phyloP scores from a whole-genome alignment of 2,797 vertebrate genomes.

The Carduelis carduelis region DNA sequence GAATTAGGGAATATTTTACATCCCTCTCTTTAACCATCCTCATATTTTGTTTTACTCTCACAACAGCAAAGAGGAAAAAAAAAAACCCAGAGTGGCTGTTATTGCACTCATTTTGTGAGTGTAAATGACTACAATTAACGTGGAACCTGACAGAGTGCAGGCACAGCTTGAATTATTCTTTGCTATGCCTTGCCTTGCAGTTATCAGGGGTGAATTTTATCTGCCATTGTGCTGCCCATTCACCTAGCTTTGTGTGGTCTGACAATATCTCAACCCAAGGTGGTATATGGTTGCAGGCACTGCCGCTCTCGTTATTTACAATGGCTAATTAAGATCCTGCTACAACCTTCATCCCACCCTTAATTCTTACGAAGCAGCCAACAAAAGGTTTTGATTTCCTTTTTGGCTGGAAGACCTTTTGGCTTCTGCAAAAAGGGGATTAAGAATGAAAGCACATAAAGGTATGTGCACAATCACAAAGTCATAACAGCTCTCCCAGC shows the following conservation, averaged over 20 bases:
- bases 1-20: not conserved
- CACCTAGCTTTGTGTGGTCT: conserved; percentile 74
- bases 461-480: conserved; percentile 73
- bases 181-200: not conserved
- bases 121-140: conserved; percentile 17
- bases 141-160: not conserved
- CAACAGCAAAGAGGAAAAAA: not conserved
- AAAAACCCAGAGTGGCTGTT: not conserved
- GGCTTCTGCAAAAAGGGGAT: conserved; percentile 74
- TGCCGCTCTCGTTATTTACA: conserved; percentile 72
- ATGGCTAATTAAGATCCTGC: conserved; percentile 76
- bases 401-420: conserved; percentile 76
- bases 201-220: conserved; percentile 48
- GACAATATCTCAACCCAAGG: conserved; percentile 72
- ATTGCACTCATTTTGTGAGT: not conserved
- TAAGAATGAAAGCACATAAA: conserved; percentile 74
- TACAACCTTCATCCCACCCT: conserved; percentile 72
- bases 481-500: conserved; percentile 68
- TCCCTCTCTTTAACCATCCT: not conserved
- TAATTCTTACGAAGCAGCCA: conserved; percentile 72
- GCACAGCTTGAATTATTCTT: not conserved
- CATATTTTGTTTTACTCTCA: conserved; percentile 1
- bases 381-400: conserved; percentile 77
- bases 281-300: conserved; percentile 72
- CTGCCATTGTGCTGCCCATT: conserved; percentile 67